A percentile compares a stretch with the other conserved stretches of the same genome.
Conservation (phyloP, 2,113 vertebrate genomes). For the Seriola rivoliana region DNA sequence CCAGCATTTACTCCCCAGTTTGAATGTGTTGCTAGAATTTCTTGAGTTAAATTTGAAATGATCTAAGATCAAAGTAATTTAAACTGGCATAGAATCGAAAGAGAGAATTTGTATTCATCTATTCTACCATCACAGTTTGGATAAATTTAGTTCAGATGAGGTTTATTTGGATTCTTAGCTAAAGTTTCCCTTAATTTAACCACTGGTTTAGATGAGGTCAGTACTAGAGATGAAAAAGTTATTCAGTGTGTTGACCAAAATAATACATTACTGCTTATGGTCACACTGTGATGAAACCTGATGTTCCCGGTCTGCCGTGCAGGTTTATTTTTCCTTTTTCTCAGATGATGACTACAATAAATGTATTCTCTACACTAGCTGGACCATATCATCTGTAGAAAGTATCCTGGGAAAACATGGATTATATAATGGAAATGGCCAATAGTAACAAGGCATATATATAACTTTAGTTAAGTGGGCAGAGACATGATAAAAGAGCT, state of each 20-base stretch:
- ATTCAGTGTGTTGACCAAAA: not conserved
- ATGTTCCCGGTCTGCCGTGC: not conserved
- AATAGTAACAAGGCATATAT: not conserved
- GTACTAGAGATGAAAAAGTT: not conserved
- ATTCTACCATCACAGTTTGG: not conserved
- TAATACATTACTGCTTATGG: not conserved
- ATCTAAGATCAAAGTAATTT: conserved; percentile 24
- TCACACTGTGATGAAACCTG: not conserved
- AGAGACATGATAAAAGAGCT: conserved; percentile 18
- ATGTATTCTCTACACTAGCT: not conserved
- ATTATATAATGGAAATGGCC: not conserved
- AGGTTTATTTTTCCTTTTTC: not conserved
- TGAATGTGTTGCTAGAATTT: not conserved
- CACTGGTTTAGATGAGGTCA: not conserved
- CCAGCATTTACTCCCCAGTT: not conserved
- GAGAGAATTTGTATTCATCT: not conserved
- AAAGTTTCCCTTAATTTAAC: not conserved
- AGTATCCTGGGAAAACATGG: not conserved
- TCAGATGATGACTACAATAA: not conserved
- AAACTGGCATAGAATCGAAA: not conserved
- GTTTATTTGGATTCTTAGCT: conserved; percentile 2
- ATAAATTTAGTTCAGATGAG: no score
- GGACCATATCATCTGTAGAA: not conserved
- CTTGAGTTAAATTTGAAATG: conserved; percentile 18
- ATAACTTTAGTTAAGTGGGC: conserved; percentile 29